Percentiles rank a stretch among this genome's conserved stretches.
Conservation (phyloP, 2,113 vertebrate genomes). For the Atractosteus spatula region DNA sequence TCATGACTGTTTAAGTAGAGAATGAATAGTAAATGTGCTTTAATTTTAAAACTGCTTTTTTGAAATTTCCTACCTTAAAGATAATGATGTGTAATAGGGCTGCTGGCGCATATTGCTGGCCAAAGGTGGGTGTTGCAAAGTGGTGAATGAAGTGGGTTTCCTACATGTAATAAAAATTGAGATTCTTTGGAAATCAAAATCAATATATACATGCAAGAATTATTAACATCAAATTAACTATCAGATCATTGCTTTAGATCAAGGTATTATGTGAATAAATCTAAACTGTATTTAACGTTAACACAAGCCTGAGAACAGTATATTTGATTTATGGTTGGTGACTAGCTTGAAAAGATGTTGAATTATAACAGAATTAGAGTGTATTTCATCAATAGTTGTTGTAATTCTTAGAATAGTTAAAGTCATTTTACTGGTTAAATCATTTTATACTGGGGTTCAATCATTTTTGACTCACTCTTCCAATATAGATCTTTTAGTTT, state of each 20-base stretch:
- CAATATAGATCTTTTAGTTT: neutral
- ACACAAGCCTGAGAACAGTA: too few species aligned
- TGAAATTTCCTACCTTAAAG: too few species aligned
- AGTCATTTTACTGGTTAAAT: conserved; percentile 10
- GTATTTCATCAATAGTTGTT: neutral
- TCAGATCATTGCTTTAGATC: too few species aligned
- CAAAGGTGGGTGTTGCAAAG: too few species aligned
- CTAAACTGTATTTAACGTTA: neutral
- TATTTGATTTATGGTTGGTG: neutral
- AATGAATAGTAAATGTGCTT: too few species aligned
- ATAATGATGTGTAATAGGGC: too few species aligned
- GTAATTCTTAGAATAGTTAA: neutral
- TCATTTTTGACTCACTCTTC: neutral
- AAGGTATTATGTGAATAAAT: neutral
- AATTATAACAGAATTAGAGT: conserved; percentile 6
- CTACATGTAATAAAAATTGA: neutral
- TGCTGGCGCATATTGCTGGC: too few species aligned
- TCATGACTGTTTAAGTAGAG: too few species aligned
- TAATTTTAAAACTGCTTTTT: too few species aligned
- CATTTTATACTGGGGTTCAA: neutral
- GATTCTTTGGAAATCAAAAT: neutral
- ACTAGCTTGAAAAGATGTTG: neutral
- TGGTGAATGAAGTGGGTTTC: neutral
- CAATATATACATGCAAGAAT: neutral
- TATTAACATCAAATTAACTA: too few species aligned